Base-by-base conservation (phyloP, 1,140 invertebrate species). In the Bombus huntii region DNA sequence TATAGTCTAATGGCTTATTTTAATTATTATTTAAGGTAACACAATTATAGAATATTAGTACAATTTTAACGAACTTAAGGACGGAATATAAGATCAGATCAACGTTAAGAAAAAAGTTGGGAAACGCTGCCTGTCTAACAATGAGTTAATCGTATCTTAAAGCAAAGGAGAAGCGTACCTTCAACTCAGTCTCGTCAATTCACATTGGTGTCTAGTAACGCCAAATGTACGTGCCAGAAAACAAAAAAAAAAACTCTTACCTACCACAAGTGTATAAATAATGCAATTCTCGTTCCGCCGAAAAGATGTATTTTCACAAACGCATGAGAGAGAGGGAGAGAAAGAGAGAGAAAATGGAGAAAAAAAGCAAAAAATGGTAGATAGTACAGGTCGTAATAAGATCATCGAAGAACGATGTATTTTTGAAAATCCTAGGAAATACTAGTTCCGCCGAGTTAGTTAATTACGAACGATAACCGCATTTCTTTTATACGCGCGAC, bases 151-250 rank as follows among this genome's bases (percentile, higher is more conserved):
- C 57, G 66, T 72, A 78, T 65, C 57, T 66, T 73, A 77, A 80
- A 76, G 9, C 13, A 37, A 22, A 73, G 39, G 34, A 47, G 37
- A 70, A 68, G 70, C 73, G 89, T 89, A 90, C 85, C 89, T 90
- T 89, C 78, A 89, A 80, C 68, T 89, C 88, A 89, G 76, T 90
- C 78, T 90, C 85, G 89, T 90, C 89, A 90, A 90, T 90, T 90
- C 77, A 72, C 79, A 75, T 80, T 83, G 89, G 89, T 78, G 85
- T 85, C 85, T 73, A 59, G 13, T 15, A 87, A 73, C 79, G 85
- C 81, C 89, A 81, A 75, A 57, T 72, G 81, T 78, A 90, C 81
- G 85, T 90, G 88, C 88, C 85, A 90, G 89, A 89, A 85, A 81
- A 62, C 34, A 44, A 18, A 28, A 65, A 47, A 71, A 25, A 47